Evolutionary conservation across 2,797 vertebrate species (phyloP), one percentile per base, ranked within the genome.

Genomic region (Molossus molossus): DNA sequence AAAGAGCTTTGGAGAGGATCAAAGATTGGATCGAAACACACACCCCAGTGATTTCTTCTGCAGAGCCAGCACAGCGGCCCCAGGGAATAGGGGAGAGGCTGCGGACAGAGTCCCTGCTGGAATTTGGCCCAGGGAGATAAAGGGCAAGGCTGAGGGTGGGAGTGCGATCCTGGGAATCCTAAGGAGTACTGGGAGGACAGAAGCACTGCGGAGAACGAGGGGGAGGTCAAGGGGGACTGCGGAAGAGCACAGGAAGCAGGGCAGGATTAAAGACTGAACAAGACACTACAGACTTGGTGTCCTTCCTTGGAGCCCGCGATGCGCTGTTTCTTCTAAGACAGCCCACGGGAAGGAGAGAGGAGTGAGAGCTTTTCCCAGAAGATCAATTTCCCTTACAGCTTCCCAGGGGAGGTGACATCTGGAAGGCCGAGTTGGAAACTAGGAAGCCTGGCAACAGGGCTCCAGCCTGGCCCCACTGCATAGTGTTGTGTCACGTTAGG

Each of bases 1-100:
- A 95, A 77, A 90, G 50, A 76, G 25, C 4, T 48, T 60, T n/a
- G 33, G n/a, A 73, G 55, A 72, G 27, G 80, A 87, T 87, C 77
- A 92, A 88, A 94, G 91, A 21, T 23, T 79, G 33, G 58, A 13
- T 40, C 55, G 94, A 90, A 94, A 73, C 60, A 94, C 55, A 94
- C 96, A 81, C n/a, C 15, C 37, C 48, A 89, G 33, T 80, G 48
- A 14, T 45, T 3, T 75, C 62, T 82, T 91, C 75, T 55, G 50
- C 70, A 69, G 62, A 53, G 29, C 12, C 33, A 92, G 65, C 33
- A 45, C 50, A 14, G 10, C 2, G 60, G 58, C 83, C 72, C 73
- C 1, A 40, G 80, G 81, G 67, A 45, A n/a, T 1, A 21, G 67
- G 12, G 60, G 27, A 53, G 70, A 20, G 23, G 33, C 33, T 9